A percentile compares a stretch with the other conserved stretches of the same genome.
Conservation (phyloP, 2,113 vertebrate species). For the Gulo gulo region DNA sequence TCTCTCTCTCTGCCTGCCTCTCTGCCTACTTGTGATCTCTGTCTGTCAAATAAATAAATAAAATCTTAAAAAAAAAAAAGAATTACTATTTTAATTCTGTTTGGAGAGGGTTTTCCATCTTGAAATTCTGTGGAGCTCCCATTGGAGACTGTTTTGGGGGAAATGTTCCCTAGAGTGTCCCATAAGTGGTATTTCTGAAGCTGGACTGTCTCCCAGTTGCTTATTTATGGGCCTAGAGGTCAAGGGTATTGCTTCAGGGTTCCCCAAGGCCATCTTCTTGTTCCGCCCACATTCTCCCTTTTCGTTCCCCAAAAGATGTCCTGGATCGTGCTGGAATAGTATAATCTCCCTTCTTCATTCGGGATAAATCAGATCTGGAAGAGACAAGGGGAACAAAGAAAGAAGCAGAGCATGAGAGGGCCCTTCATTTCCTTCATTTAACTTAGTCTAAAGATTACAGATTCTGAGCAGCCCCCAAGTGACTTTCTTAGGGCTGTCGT, state of each 20-base stretch:
- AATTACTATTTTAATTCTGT: constrained; percentile 46
- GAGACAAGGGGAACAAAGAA: neutral
- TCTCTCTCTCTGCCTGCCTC: too few relatives aligned
- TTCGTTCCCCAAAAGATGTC: neutral
- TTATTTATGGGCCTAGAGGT: neutral
- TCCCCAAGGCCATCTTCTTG: neutral
- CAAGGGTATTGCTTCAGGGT: neutral
- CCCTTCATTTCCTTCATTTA: constrained; percentile 62
- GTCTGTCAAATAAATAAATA: too few relatives aligned
- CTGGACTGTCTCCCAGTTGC: neutral
- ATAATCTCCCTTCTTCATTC: neutral
- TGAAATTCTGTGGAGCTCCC: neutral
- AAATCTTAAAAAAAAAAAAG: too few relatives aligned
- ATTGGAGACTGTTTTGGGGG: neutral
- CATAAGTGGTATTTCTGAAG: neutral
- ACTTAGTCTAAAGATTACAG: constrained; percentile 62
- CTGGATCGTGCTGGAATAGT: neutral
- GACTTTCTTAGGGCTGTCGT: constrained; percentile 36
- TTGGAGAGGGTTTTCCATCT: constrained; percentile 26
- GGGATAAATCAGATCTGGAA: neutral
- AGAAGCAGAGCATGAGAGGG: neutral
- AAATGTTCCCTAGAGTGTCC: neutral
- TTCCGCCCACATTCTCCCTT: neutral
- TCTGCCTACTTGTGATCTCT: too few relatives aligned
- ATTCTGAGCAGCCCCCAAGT: constrained; percentile 13